phyloP scores from a whole-genome alignment of 2,113 vertebrate species.

The Acanthochromis polyacanthus region DNA sequence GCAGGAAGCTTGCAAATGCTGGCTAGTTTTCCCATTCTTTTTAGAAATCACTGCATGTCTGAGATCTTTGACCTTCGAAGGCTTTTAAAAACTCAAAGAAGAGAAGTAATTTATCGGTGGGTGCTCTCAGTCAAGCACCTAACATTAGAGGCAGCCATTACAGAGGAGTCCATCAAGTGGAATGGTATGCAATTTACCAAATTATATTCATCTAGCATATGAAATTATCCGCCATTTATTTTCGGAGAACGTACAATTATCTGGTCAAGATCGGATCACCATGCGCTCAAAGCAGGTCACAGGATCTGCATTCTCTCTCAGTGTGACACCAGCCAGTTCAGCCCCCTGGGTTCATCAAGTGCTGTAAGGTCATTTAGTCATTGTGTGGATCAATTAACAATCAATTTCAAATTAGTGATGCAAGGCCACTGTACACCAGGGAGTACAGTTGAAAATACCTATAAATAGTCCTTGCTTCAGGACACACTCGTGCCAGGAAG shows the following conservation, averaged over 20 bases:
- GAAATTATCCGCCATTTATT: conserved; percentile 67
- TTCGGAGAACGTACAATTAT: conserved; percentile 67
- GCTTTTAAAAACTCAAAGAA: conserved; percentile 50
- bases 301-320: conserved; percentile 26
- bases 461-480: conserved; percentile 45
- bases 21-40: conserved; percentile 3
- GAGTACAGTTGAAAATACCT: conserved; percentile 40
- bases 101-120: conserved; percentile 18
- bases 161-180: conserved; percentile 18
- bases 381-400: conserved; percentile 67
- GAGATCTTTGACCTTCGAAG: conserved; percentile 7
- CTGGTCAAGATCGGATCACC: conserved; percentile 27
- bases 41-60: background rate
- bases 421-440: conserved; percentile 46
- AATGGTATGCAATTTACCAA: conserved; percentile 64
- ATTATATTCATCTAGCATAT: conserved; percentile 58
- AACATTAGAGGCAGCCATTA: conserved; percentile 40
- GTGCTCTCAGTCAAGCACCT: conserved; percentile 14
- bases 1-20: conserved; percentile 13
- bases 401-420: conserved; percentile 79
- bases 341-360: conserved; percentile 55
- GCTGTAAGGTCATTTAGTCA: conserved; percentile 63
- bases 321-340: conserved; percentile 35
- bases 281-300: conserved; percentile 44
- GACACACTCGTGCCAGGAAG: conserved; percentile 22